phyloP scores from a whole-genome alignment of 2,797 vertebrate genomes.

The Natrix natrix region DNA sequence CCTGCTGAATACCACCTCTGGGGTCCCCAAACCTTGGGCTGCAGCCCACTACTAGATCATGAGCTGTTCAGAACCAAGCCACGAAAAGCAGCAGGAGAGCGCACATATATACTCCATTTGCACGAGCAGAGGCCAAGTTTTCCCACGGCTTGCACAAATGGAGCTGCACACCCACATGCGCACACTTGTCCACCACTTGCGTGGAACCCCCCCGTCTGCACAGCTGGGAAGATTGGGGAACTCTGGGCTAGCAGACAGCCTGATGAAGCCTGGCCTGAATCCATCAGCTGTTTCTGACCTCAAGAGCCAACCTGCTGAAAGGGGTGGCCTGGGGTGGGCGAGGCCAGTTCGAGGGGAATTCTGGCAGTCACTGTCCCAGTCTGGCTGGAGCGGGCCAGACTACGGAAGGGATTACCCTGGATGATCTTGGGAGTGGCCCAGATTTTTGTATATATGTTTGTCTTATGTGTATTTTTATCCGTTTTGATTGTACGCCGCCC shows the following conservation, averaged over 20 bases:
- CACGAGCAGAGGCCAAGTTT: too few relatives aligned
- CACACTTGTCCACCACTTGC: fast-evolving
- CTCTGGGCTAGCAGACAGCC: neutral
- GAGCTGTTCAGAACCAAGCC: too few relatives aligned
- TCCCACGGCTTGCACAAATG: too few relatives aligned
- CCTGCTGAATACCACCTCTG: too few relatives aligned
- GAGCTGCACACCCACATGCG: too few relatives aligned
- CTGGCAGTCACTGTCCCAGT: neutral
- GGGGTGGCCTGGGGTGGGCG: neutral
- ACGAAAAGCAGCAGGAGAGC: too few relatives aligned
- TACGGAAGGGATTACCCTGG: neutral
- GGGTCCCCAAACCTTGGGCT: too few relatives aligned
- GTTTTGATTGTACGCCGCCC: too few relatives aligned
- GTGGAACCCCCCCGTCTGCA: neutral
- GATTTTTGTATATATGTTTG: too few relatives aligned
- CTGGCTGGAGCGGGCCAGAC: neutral
- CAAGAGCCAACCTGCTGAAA: neutral
- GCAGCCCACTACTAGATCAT: too few relatives aligned
- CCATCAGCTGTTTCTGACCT: neutral
- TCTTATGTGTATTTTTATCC: too few relatives aligned
- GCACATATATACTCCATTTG: too few relatives aligned
- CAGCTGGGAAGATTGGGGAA: neutral
- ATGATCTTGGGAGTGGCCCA: neutral
- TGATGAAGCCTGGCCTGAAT: neutral
- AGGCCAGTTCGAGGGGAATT: neutral